phyloP scores from a whole-genome alignment of 2,888 invertebrate genomes.

The Macaria liturata region DNA sequence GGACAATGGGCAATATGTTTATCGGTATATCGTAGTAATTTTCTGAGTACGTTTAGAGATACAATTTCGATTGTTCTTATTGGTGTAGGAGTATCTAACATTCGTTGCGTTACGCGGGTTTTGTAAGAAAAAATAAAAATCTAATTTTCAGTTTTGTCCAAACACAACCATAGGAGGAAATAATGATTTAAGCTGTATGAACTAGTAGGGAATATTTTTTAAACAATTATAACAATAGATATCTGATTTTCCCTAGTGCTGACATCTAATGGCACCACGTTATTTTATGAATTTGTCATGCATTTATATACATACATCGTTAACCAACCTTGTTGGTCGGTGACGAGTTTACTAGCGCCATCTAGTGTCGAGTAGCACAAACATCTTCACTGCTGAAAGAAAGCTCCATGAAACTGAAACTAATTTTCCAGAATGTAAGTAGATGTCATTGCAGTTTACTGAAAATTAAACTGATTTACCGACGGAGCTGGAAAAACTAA shows the following conservation, averaged over 20 bases:
- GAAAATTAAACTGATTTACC: slow-evolving; percentile 23
- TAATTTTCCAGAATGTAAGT: slow-evolving; percentile 14
- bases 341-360: slow-evolving; percentile 40
- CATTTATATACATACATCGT: too few species aligned
- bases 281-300: too few species aligned
- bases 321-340: too few species aligned
- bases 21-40: slow-evolving; percentile 48
- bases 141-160: too few species aligned
- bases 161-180: too few species aligned
- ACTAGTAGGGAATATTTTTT: too few species aligned
- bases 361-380: slow-evolving; percentile 53
- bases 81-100: not conserved
- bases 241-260: too few species aligned
- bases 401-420: not conserved
- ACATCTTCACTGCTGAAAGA: not conserved
- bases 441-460: slow-evolving; percentile 22
- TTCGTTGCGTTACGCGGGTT: too few species aligned
- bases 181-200: too few species aligned
- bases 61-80: slow-evolving; percentile 9
- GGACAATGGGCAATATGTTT: slow-evolving; percentile 64
- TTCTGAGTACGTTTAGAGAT: slow-evolving; percentile 26
- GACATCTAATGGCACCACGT: too few species aligned
- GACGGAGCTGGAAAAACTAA: slow-evolving; percentile 18
- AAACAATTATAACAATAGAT: too few species aligned
- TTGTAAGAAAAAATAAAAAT: too few species aligned